These are phyloP conservation scores for Torymus texanus DNA, from an alignment of 2,888 invertebrate species.

Conservation along the genomic window DNA sequence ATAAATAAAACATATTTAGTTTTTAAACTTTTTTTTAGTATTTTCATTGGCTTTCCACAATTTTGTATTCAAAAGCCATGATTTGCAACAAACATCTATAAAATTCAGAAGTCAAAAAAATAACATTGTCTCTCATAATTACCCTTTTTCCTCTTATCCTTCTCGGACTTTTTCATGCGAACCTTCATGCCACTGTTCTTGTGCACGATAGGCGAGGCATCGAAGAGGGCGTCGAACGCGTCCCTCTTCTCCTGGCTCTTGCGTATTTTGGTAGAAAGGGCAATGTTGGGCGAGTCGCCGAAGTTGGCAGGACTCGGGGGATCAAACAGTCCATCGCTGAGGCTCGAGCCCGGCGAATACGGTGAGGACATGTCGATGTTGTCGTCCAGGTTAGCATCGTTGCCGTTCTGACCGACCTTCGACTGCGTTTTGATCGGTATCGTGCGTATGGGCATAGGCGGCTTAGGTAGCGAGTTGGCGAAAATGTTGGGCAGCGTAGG, in stretches of 20 bases:
- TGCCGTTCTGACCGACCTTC: slow-evolving; percentile 73
- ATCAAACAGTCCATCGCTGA: slow-evolving; percentile 91
- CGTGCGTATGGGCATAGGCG: slow-evolving; percentile 53
- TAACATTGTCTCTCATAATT: not conserved
- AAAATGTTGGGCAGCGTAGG: slow-evolving; percentile 70
- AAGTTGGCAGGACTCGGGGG: slow-evolving; percentile 78
- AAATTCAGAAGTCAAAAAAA: too few species aligned
- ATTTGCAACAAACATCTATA: too few species aligned
- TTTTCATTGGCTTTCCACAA: too few species aligned
- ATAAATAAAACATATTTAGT: too few species aligned
- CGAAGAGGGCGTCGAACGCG: slow-evolving; percentile 82
- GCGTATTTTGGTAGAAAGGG: slow-evolving; percentile 64
- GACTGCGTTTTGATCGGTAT: slow-evolving; percentile 66
- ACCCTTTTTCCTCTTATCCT: slow-evolving; percentile 74
- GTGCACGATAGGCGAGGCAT: slow-evolving; percentile 77
- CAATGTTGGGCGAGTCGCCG: slow-evolving; percentile 65
- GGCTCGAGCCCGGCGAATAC: slow-evolving; percentile 92
- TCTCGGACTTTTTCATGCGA: slow-evolving; percentile 74
- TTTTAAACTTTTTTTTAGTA: too few species aligned
- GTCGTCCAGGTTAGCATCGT: slow-evolving; percentile 75
- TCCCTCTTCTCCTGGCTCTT: slow-evolving; percentile 73
- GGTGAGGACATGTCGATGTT: slow-evolving; percentile 87
- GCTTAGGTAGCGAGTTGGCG: slow-evolving; percentile 66
- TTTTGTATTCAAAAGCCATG: too few species aligned
- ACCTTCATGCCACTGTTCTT: slow-evolving; percentile 71